Evolutionary conservation across 37 sponge, comb jelly and placozoan genomes (phyloP).

Genomic region (Cladorhizidae sp.): DNA sequence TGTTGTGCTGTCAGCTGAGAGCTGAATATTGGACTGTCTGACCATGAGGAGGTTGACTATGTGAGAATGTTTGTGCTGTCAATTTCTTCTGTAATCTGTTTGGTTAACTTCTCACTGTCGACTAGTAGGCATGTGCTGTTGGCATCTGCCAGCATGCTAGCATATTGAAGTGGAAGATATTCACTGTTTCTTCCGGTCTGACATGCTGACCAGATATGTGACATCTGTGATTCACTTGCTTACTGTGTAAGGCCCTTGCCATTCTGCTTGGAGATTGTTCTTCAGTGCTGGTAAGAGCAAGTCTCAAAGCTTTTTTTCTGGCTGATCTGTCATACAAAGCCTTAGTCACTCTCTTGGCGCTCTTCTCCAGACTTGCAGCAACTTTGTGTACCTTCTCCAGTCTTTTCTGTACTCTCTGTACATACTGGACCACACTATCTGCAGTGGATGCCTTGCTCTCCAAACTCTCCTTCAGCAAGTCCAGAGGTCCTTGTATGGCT

Average conservation of each 20-base stretch:
- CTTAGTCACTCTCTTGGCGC: background rate
- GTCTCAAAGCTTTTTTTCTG: no score
- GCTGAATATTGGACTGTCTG: background rate
- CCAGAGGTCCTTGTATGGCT: background rate
- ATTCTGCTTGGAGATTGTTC: no score
- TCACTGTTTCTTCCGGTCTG: background rate
- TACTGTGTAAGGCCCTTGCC: background rate
- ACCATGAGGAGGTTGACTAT: background rate
- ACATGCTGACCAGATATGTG: no score
- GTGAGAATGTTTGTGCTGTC: background rate
- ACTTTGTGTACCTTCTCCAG: background rate
- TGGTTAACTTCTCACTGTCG: background rate
- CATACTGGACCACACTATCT: no score
- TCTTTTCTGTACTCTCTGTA: no score
- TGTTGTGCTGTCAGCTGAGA: background rate
- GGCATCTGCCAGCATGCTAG: background rate
- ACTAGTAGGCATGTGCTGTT: background rate
- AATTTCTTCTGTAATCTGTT: no score
- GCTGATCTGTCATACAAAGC: background rate
- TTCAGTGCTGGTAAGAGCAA: no score
- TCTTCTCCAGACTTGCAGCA: background rate
- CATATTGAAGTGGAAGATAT: slow-evolving; percentile 2
- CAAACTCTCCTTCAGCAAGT: no score
- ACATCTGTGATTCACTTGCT: background rate
- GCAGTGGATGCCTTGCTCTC: no score